Conservation (phyloP, 1,140 invertebrate species). For the Littorina saxatilis region DNA sequence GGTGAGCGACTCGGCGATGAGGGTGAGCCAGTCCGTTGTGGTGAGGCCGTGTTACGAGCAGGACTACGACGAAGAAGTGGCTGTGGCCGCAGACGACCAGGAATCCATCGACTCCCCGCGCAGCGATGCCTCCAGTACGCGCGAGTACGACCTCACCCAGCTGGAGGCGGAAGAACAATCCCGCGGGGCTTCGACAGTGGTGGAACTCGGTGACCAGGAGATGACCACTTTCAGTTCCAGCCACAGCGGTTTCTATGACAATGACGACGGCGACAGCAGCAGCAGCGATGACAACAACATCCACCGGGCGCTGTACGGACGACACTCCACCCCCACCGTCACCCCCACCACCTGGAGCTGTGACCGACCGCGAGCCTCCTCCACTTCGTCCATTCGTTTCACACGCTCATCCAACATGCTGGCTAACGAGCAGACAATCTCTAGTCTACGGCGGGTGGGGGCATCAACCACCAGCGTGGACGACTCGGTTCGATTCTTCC, state of each 20-base stretch:
- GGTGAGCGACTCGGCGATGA: conserved; percentile 47
- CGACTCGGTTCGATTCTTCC: neutral
- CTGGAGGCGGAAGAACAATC: conserved; percentile 24
- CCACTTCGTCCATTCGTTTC: neutral
- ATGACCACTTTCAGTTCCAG: conserved; percentile 53
- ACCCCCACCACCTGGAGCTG: neutral
- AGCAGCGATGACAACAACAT: conserved; percentile 39
- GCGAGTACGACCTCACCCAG: conserved; percentile 46
- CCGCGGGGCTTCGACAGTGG: too few species aligned
- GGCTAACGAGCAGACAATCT: neutral
- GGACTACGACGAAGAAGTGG: conserved; percentile 66
- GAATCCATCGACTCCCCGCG: conserved; percentile 63
- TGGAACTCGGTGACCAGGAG: conserved; percentile 47
- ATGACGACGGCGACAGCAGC: conserved; percentile 45
- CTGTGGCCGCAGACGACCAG: conserved; percentile 59
- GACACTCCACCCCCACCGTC: neutral
- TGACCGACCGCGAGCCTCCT: neutral
- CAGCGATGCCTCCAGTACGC: conserved; percentile 53
- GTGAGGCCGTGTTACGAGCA: neutral
- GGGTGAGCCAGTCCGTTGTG: neutral
- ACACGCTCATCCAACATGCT: neutral
- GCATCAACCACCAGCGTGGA: neutral
- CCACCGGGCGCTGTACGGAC: neutral
- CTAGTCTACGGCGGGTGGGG: neutral
- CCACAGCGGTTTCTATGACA: conserved; percentile 27